These are phyloP conservation scores for Gasterosteus nipponicus DNA, from an alignment of 2,113 vertebrate species.

Conservation along the genomic window DNA sequence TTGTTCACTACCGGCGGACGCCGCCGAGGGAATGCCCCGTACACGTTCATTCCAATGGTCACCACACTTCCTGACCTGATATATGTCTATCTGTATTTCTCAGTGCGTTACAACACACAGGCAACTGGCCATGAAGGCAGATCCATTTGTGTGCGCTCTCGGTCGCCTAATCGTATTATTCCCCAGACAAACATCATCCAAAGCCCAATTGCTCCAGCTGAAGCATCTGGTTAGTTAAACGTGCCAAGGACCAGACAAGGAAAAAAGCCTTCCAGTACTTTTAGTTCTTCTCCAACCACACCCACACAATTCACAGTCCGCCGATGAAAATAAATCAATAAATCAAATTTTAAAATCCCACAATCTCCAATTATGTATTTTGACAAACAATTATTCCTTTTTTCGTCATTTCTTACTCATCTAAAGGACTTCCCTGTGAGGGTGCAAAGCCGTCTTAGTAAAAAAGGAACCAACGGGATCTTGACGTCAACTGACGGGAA, in stretches of 20 bases:
- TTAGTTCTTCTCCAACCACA: constrained; percentile 52
- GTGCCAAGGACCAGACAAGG: constrained; percentile 29
- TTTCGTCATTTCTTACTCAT: constrained; percentile 66
- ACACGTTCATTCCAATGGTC: constrained; percentile 29
- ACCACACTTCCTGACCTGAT: constrained; percentile 20
- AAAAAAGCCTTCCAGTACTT: constrained; percentile 43
- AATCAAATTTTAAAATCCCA: constrained; percentile 41
- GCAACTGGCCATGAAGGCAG: neutral
- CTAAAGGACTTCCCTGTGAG: constrained; percentile 48
- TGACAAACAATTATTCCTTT: constrained; percentile 51
- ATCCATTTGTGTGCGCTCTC: constrained; percentile 16
- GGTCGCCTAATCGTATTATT: constrained; percentile 38
- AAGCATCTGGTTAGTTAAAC: constrained; percentile 60
- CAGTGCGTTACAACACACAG: constrained; percentile 24
- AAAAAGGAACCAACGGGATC: constrained; percentile 29
- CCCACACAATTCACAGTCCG: constrained; percentile 64
- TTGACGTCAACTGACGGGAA: constrained; percentile 23
- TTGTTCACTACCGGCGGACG: constrained; percentile 59
- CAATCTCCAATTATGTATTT: constrained; percentile 59
- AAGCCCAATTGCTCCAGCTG: constrained; percentile 44
- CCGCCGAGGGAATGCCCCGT: constrained; percentile 27
- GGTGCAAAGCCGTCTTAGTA: constrained; percentile 42
- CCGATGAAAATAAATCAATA: constrained; percentile 55
- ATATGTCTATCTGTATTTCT: constrained; percentile 20
- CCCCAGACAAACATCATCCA: constrained; percentile 43